Conservation (phyloP, 2,797 vertebrate genomes). For the Helicolenus hilgendorfi region DNA sequence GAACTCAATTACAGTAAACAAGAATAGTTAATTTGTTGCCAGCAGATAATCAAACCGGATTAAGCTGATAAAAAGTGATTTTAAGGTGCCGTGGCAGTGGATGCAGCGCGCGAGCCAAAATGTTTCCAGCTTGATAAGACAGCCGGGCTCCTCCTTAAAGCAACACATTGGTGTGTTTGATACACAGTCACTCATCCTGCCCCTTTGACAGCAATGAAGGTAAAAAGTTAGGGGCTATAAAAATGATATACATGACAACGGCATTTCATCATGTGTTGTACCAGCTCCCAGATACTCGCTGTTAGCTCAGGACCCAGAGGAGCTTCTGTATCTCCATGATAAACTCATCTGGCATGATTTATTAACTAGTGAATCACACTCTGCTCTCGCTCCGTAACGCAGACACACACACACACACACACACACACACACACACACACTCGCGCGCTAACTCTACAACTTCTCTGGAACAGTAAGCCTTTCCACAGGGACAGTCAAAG, state of each 20-base stretch:
- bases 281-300: constrained; percentile 88
- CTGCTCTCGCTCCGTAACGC: constrained; percentile 73
- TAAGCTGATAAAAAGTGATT: constrained; percentile 84
- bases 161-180: constrained; percentile 76
- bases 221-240: constrained; percentile 89
- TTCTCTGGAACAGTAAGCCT: constrained; percentile 87
- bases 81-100: constrained; percentile 76
- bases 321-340: constrained; percentile 92
- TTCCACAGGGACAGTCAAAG: constrained; percentile 90
- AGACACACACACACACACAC: constrained; percentile 61
- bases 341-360: constrained; percentile 94
- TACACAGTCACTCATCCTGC: constrained; percentile 84
- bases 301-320: constrained; percentile 91
- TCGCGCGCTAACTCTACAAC: constrained; percentile 54
- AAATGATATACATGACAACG: constrained; percentile 90
- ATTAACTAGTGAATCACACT: constrained; percentile 91
- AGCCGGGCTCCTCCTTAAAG: constrained; percentile 78
- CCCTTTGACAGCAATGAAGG: constrained; percentile 85
- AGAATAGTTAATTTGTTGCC: constrained; percentile 86
- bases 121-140: constrained; percentile 66
- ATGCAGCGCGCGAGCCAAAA: constrained; percentile 46
- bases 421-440: not conserved
- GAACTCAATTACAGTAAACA: constrained; percentile 88
- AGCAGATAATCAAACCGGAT: constrained; percentile 86
- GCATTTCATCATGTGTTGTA: constrained; percentile 91